Evolutionary conservation across 92 coral and sea anemone genomes (phyloP).

Genomic region (Blastomussa wellsi): DNA sequence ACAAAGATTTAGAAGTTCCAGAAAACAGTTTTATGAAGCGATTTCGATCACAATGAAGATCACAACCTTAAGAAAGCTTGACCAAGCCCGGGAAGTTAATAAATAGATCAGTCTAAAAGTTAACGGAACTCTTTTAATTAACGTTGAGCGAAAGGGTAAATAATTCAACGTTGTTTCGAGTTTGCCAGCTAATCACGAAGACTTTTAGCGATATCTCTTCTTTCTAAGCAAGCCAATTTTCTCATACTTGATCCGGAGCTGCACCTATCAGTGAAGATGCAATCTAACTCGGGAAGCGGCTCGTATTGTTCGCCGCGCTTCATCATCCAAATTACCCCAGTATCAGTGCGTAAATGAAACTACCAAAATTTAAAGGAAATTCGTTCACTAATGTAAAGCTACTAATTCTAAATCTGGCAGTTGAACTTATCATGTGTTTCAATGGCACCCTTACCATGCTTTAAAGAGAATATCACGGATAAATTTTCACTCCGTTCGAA

Average conservation of each 20-base stretch:
- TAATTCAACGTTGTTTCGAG: conserved; percentile 1
- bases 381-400: background rate
- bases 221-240: conserved; percentile 49
- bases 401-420: background rate
- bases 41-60: background rate
- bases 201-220: conserved; percentile 16
- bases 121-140: conserved; percentile 14
- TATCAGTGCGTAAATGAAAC: background rate
- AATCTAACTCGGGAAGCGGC: conserved; percentile 24
- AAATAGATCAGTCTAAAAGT: background rate
- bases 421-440: too few relatives aligned
- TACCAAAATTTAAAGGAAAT: background rate
- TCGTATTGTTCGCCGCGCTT: conserved; percentile 11
- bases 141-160: conserved; percentile 6
- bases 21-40: too few relatives aligned
- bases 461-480: background rate
- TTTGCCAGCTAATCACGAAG: conserved; percentile 16
- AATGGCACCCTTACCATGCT: background rate
- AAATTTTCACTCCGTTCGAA: background rate
- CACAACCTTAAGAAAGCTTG: background rate
- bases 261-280: conserved; percentile 10
- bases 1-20: too few relatives aligned
- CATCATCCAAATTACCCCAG: conserved; percentile 15
- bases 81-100: background rate
- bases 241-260: conserved; percentile 21